These are phyloP conservation scores for Platichthys flesus DNA, from an alignment of 2,113 vertebrate species.

Conservation along the genomic window DNA sequence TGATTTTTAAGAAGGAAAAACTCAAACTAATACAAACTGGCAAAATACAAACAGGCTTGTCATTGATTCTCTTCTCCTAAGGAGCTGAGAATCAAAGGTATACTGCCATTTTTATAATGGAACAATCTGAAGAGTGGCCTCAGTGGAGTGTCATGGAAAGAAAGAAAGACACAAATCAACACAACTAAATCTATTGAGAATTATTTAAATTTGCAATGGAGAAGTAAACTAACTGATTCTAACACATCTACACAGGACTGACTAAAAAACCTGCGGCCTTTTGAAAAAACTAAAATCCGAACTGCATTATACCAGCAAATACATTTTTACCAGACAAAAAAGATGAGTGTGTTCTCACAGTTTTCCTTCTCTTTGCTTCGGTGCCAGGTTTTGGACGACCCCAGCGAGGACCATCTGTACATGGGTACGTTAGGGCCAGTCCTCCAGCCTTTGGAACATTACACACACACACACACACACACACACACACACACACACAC, in stretches of 20 bases:
- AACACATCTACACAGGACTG: too few species aligned
- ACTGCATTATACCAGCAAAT: too few species aligned
- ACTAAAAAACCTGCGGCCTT: not conserved
- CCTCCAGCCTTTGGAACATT: slow-evolving; percentile 2
- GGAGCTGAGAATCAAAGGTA: not conserved
- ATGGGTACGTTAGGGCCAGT: slow-evolving; percentile 88
- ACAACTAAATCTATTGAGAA: not conserved
- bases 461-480: not conserved
- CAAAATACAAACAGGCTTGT: not conserved
- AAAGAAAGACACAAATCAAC: not conserved
- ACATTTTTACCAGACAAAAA: too few species aligned
- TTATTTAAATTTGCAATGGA: not conserved
- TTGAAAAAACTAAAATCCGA: not conserved
- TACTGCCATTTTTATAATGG: not conserved
- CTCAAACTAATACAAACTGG: not conserved
- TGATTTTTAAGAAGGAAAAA: not conserved
- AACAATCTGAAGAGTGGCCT: not conserved
- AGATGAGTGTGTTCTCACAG: slow-evolving; percentile 22
- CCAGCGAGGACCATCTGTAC: slow-evolving; percentile 97
- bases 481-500: not conserved
- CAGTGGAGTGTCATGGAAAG: not conserved
- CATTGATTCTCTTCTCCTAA: not conserved
- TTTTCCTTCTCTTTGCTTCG: slow-evolving; percentile 44
- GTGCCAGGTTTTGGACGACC: slow-evolving; percentile 95
- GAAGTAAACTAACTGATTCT: too few species aligned